phyloP scores from a whole-genome alignment of 2,888 invertebrate species.

The Aromia moschata region DNA sequence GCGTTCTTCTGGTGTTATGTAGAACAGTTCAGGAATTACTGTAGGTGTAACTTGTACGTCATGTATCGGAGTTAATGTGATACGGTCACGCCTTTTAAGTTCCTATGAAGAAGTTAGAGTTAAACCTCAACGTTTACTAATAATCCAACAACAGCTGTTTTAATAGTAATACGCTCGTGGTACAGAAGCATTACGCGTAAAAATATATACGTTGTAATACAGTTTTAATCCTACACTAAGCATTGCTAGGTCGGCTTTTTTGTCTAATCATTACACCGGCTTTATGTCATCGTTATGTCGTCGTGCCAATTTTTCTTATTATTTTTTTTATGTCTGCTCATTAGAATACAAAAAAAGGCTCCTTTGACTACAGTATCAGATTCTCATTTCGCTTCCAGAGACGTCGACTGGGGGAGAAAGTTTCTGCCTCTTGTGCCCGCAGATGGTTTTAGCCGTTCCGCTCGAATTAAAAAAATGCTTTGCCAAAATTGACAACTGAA shows the following conservation, averaged over 20 bases:
- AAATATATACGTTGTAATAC: slow-evolving; percentile 32
- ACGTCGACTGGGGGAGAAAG: too few relatives aligned
- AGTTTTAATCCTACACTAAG: slow-evolving; percentile 33
- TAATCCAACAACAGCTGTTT: slow-evolving; percentile 42
- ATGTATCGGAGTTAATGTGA: slow-evolving; percentile 50
- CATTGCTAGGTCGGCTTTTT: slow-evolving; percentile 1
- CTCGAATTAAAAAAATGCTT: too few relatives aligned
- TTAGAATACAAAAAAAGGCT: too few relatives aligned
- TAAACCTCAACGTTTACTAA: slow-evolving; percentile 45
- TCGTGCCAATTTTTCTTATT: too few relatives aligned
- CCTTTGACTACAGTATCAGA: too few relatives aligned
- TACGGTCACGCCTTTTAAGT: slow-evolving; percentile 50
- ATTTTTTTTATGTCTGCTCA: too few relatives aligned
- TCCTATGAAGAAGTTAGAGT: slow-evolving; percentile 45
- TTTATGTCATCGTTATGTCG: slow-evolving; percentile 12
- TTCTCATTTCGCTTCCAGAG: too few relatives aligned
- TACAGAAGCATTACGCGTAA: slow-evolving; percentile 31
- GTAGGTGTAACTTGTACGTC: slow-evolving; percentile 56
- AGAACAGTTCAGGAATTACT: slow-evolving; percentile 49
- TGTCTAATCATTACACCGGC: not conserved
- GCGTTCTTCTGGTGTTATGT: slow-evolving; percentile 42
- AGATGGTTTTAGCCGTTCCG: too few relatives aligned
- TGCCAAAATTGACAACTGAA: too few relatives aligned
- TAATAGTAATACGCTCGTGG: slow-evolving; percentile 31
- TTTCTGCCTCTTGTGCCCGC: too few relatives aligned